Conservation (phyloP, 2,797 vertebrate species). For the Gallirallus australis region DNA sequence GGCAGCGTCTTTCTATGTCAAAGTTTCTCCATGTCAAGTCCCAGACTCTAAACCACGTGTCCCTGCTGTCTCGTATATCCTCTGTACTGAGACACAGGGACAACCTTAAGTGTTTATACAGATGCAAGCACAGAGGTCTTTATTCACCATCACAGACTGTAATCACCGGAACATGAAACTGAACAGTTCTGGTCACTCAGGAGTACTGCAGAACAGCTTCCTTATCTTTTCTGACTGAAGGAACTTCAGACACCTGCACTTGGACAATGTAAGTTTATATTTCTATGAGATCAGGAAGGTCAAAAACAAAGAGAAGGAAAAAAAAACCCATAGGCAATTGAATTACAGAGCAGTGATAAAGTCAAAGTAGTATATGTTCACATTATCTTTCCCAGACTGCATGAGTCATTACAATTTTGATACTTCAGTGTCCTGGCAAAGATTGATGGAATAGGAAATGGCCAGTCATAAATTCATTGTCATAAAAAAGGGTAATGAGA, state of each 20-base stretch:
- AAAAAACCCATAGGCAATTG: neutral
- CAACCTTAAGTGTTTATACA: neutral
- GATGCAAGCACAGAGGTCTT: neutral
- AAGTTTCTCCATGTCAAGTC: rapidly evolving
- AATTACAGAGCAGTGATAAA: constrained; percentile 58
- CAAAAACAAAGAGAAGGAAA: neutral
- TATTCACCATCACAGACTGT: neutral
- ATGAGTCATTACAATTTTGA: constrained; percentile 55
- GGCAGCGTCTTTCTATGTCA: neutral
- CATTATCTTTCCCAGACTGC: constrained; percentile 37
- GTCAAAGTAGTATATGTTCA: neutral
- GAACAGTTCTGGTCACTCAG: neutral
- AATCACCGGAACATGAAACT: neutral
- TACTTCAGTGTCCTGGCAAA: constrained; percentile 20
- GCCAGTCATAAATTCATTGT: neutral
- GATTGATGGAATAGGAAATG: constrained; percentile 20
- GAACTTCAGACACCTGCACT: neutral
- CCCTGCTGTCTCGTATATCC: neutral
- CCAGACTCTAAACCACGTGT: neutral
- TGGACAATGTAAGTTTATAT: constrained; percentile 7
- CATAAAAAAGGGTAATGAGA: neutral
- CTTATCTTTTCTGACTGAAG: constrained; percentile 2
- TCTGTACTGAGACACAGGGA: neutral
- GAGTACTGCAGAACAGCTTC: neutral
- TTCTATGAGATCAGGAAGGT: constrained; percentile 9